Evolutionary conservation across 2,888 invertebrate species (phyloP).

Genomic region (Ophioninae sp.): DNA sequence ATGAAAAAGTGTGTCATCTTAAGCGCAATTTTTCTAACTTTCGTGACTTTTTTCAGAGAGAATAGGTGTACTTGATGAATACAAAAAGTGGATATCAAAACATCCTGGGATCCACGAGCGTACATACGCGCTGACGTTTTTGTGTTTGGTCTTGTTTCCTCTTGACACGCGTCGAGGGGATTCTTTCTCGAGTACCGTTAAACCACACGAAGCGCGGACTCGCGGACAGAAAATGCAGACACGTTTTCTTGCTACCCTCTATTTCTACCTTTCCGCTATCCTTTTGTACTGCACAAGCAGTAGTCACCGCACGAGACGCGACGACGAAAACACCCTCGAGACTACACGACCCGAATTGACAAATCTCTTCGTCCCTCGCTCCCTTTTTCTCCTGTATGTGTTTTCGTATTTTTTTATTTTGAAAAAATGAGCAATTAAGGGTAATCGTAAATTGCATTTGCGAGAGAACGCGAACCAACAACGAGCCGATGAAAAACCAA

Average conservation of each 20-base stretch:
- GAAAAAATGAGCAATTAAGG: background rate
- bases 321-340: constrained; percentile 55
- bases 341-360: constrained; percentile 37
- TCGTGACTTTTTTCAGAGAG: background rate
- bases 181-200: constrained; percentile 45
- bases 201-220: constrained; percentile 41
- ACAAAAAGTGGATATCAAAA: background rate
- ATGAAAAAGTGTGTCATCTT: too few relatives aligned
- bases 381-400: background rate
- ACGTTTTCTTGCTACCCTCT: constrained; percentile 9
- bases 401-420: background rate
- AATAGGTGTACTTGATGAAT: background rate
- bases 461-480: background rate
- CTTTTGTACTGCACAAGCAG: constrained; percentile 12
- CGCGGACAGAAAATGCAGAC: constrained; percentile 20
- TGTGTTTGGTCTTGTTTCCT: constrained; percentile 36
- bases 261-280: constrained; percentile 26
- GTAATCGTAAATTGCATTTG: background rate
- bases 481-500: too few relatives aligned
- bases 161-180: constrained; percentile 54
- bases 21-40: background rate
- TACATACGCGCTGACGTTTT: constrained; percentile 31
- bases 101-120: constrained; percentile 20
- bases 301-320: constrained; percentile 28
- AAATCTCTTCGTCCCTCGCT: constrained; percentile 5